These are phyloP conservation scores for Littorina saxatilis DNA, from an alignment of 1,140 invertebrate genomes.

Conservation along the genomic window DNA sequence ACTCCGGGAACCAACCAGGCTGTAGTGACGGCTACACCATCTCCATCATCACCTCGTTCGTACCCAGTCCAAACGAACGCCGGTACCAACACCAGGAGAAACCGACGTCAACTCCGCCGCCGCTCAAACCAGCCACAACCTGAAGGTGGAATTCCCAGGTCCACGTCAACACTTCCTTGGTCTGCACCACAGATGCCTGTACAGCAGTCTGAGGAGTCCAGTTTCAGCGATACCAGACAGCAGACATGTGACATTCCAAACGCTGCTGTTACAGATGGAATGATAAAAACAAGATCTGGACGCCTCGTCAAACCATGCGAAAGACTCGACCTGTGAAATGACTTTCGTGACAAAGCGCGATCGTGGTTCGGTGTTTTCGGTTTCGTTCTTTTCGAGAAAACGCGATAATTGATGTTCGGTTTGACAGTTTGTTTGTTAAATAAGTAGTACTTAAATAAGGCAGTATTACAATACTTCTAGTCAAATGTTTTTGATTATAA, in stretches of 20 bases:
- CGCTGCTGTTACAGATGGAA: neutral
- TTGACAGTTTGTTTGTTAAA: neutral
- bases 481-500: neutral
- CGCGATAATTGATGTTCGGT: neutral
- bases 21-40: neutral
- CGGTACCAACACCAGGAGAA: neutral
- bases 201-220: neutral
- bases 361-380: too few species aligned
- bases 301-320: neutral
- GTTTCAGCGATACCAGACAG: neutral
- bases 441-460: neutral
- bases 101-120: neutral
- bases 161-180: neutral
- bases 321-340: neutral
- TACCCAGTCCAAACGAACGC: neutral
- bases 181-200: too few species aligned
- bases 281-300: neutral
- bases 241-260: neutral
- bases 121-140: too few species aligned
- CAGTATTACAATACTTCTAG: neutral
- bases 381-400: too few species aligned
- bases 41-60: neutral
- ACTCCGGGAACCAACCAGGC: constrained; percentile 3
- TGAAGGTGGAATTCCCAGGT: neutral
- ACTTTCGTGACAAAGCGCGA: too few species aligned